A percentile compares a stretch with the other conserved stretches of the same genome.
Evolutionary conservation across 2,888 invertebrate species (phyloP).

Genomic region (Julus scanicus): DNA sequence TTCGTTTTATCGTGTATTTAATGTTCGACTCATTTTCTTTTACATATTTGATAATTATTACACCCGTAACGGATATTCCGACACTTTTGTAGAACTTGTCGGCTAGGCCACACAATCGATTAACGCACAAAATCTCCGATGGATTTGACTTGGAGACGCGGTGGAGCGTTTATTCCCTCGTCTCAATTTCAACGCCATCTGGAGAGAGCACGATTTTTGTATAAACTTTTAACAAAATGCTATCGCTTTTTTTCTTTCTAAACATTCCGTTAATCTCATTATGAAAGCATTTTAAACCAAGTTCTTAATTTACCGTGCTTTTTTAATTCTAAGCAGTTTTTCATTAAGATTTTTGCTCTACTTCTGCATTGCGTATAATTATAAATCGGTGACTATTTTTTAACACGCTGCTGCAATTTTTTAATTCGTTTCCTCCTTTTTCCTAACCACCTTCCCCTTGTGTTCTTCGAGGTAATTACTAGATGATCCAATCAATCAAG

Average conservation of each 20-base stretch:
- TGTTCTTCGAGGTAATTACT: conserved; percentile 23
- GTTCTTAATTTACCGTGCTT: not conserved
- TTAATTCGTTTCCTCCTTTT: conserved; percentile 42
- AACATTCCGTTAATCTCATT: not conserved
- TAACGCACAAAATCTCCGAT: not conserved
- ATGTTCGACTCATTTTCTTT: not conserved
- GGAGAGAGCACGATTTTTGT: not conserved
- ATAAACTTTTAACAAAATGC: not conserved
- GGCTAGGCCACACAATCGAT: not conserved
- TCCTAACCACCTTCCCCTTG: conserved; percentile 39
- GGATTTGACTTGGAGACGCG: not conserved
- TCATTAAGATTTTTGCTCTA: not conserved
- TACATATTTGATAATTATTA: conserved; percentile 3
- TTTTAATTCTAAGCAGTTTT: not conserved
- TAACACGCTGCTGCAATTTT: not conserved
- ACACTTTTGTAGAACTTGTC: not conserved
- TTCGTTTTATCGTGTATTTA: not conserved
- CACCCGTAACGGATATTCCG: conserved; percentile 1
- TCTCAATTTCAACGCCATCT: not conserved
- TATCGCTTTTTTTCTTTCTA: not conserved
- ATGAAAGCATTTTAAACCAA: not conserved
- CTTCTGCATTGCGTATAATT: too few relatives aligned
- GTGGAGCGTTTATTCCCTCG: not conserved
- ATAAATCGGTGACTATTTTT: not conserved
- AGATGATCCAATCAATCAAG: not conserved